These are phyloP conservation scores for Eupithecia dodoneata DNA, from an alignment of 2,888 invertebrate species.

Conservation along the genomic window DNA sequence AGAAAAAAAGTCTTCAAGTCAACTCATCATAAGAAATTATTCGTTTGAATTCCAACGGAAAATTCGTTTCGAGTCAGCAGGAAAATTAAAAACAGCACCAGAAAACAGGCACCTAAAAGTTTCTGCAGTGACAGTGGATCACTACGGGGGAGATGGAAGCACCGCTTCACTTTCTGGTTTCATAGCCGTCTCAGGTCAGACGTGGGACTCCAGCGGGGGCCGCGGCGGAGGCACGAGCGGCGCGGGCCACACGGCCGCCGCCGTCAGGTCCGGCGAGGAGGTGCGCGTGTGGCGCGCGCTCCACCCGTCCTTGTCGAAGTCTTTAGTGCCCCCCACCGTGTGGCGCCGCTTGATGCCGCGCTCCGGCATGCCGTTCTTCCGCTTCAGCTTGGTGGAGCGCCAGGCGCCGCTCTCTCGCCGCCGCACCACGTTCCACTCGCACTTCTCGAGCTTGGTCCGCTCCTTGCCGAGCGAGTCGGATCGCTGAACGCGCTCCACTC, in stretches of 20 bases:
- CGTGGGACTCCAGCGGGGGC: slow-evolving; percentile 63
- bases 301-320: slow-evolving; percentile 87
- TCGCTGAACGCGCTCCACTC: slow-evolving; percentile 55
- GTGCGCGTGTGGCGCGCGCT: slow-evolving; percentile 85
- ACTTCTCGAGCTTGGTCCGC: slow-evolving; percentile 87
- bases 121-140: slow-evolving; percentile 37
- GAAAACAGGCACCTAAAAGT: slow-evolving; percentile 52
- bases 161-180: slow-evolving; percentile 14
- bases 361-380: slow-evolving; percentile 91
- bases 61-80: slow-evolving; percentile 56
- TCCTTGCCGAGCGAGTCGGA: slow-evolving; percentile 62
- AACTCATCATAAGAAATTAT: slow-evolving; percentile 48
- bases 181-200: slow-evolving; percentile 45
- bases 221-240: slow-evolving; percentile 66
- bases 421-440: slow-evolving; percentile 88
- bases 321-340: slow-evolving; percentile 97
- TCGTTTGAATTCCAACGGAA: slow-evolving; percentile 44
- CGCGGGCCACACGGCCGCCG: slow-evolving; percentile 64
- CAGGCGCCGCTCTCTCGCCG: slow-evolving; percentile 83
- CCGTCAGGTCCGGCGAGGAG: slow-evolving; percentile 83
- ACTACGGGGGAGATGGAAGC: slow-evolving; percentile 11
- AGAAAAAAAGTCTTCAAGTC: slow-evolving; percentile 52
- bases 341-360: slow-evolving; percentile 94
- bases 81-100: slow-evolving; percentile 57
- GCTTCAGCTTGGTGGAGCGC: slow-evolving; percentile 87